Evolutionary conservation across 2,888 invertebrate species (phyloP).

Genomic region (Pyrrhosoma nymphula): DNA sequence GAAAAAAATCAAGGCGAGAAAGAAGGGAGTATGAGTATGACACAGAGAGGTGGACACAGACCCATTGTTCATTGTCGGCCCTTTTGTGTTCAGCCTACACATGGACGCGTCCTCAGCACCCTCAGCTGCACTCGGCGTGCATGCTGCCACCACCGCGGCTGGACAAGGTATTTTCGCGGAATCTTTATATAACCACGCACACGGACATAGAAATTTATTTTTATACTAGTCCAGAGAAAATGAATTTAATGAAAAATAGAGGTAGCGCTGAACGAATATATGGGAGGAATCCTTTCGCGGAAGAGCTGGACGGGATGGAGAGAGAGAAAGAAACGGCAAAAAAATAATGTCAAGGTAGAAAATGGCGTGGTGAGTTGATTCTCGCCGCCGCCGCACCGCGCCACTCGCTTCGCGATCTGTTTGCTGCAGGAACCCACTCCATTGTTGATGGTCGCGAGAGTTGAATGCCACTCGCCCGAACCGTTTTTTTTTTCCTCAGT

Average conservation of each 20-base stretch:
- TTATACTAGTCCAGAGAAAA: neutral
- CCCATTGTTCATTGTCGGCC: neutral
- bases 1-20: neutral
- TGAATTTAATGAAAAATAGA: neutral
- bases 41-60: neutral
- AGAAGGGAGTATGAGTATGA: neutral
- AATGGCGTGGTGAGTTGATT: neutral
- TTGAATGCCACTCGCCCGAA: neutral
- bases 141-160: neutral
- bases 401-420: conserved; percentile 21
- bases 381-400: neutral
- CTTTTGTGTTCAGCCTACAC: neutral
- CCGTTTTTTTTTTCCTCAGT: neutral
- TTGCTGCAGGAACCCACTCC: conserved; percentile 19
- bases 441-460: conserved; percentile 17
- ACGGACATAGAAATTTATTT: neutral
- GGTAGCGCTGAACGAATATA: neutral
- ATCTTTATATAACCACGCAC: neutral
- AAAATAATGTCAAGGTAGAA: neutral
- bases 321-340: neutral
- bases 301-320: neutral
- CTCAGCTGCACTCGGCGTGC: neutral
- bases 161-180: neutral
- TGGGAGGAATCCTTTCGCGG: neutral
- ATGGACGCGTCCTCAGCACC: neutral